Conservation (phyloP, 2,113 vertebrate genomes). For the Psittacara wagleri region DNA sequence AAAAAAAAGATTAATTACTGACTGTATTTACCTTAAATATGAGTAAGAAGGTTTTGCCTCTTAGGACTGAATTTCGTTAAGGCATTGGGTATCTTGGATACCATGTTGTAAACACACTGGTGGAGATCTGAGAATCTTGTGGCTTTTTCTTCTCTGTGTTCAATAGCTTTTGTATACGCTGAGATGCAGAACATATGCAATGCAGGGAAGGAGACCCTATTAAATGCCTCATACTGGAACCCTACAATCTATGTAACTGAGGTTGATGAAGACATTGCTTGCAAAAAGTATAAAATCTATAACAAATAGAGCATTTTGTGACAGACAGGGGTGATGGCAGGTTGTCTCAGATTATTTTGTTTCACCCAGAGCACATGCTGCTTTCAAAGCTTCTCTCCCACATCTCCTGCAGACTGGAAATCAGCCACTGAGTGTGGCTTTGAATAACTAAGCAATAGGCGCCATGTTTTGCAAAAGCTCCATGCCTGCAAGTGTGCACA, state of each 20-base stretch:
- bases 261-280: background rate
- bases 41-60: background rate
- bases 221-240: background rate
- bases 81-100: background rate
- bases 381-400: constrained; percentile 6
- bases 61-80: background rate
- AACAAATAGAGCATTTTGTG: constrained; percentile 3
- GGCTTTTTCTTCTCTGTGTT: background rate
- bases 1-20: background rate
- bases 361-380: background rate
- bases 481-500: background rate
- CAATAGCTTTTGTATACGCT: background rate
- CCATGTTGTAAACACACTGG: fast-evolving
- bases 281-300: background rate
- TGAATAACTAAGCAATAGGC: constrained; percentile 26
- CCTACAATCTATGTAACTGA: background rate
- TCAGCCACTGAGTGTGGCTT: background rate
- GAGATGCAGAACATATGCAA: background rate
- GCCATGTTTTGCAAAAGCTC: background rate
- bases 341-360: background rate
- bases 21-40: background rate
- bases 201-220: background rate
- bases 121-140: background rate
- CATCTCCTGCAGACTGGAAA: constrained; percentile 23
- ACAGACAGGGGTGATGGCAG: background rate